Evolutionary conservation across 2,113 vertebrate genomes (phyloP).

Genomic region (Gracilinanus agilis): DNA sequence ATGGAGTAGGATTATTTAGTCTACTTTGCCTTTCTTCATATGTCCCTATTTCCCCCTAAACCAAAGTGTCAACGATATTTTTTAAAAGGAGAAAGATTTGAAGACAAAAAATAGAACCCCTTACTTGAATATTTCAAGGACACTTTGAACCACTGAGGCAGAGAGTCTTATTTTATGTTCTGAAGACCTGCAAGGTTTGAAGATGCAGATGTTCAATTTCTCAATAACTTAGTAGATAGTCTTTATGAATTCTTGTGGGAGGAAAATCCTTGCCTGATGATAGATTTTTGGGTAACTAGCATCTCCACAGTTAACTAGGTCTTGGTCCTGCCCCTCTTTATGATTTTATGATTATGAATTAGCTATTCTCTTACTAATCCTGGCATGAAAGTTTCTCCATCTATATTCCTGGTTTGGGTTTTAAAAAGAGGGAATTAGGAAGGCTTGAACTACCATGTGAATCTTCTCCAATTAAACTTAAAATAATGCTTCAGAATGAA

Average conservation of each 20-base stretch:
- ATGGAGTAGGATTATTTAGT: background rate
- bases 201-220: background rate
- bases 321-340: background rate
- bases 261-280: background rate
- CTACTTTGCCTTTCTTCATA: background rate
- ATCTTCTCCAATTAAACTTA: no score
- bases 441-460: no score
- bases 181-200: background rate
- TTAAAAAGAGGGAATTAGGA: no score
- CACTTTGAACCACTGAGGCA: no score
- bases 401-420: no score
- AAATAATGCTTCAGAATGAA: no score
- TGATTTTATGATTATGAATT: background rate
- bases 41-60: background rate
- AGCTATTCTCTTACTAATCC: background rate
- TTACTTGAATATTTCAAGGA: background rate
- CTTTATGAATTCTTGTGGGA: background rate
- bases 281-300: background rate
- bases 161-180: no score
- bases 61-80: background rate
- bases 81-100: background rate
- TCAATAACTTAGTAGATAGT: background rate
- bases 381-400: background rate
- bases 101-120: background rate
- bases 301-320: background rate